Evolutionary conservation across 2,797 vertebrate species (phyloP), one percentile per base, ranked within the genome.

Genomic region (Corythornis leucogaster): DNA sequence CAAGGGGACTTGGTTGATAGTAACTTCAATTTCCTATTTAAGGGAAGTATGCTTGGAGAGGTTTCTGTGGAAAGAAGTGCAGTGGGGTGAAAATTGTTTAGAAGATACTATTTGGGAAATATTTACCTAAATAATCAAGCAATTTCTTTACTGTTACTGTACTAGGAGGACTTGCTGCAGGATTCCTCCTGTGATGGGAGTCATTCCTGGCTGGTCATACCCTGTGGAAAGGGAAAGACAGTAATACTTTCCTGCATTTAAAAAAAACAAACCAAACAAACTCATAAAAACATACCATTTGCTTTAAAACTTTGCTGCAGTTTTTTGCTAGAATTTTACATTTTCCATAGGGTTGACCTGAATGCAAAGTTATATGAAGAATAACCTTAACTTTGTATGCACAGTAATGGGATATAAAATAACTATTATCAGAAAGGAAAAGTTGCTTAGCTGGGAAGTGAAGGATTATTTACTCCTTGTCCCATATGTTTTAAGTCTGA

Each of bases 331-430:
- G 62, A 63, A 58, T 8, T 38, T 8, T 58, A 4, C 0, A 0
- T 68, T 62, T 80, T 89, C 30, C 17, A 5, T 51, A 69, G 50
- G 30, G n/a, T 51, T 16, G 58, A 59, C 50, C 30, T 46, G 17
- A 83, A 62, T 78, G 61, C 19, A 24, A 53, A 89, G 67, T 86
- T 87, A 59, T 10, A 5, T 45, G 43, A 86, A 90, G 57, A 83
- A 71, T 78, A 87, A 77, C 63, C 21, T 51, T 80, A 87, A 69
- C 76, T 80, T 87, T 82, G 55, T 90, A 43, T 91, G 38, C 13
- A 58, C 40, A 71, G 81, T 89, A 95, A 92, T 30, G 26, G 33
- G 43, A 89, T 71, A 73, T 94, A 71, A 92, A 95, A 83, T 93
- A 92, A 90, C 84, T 83, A 6, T 78, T 90, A 70, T 64, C 58